Conservation (phyloP, 2,888 invertebrate species). For the Epistrophe grossulariae region DNA sequence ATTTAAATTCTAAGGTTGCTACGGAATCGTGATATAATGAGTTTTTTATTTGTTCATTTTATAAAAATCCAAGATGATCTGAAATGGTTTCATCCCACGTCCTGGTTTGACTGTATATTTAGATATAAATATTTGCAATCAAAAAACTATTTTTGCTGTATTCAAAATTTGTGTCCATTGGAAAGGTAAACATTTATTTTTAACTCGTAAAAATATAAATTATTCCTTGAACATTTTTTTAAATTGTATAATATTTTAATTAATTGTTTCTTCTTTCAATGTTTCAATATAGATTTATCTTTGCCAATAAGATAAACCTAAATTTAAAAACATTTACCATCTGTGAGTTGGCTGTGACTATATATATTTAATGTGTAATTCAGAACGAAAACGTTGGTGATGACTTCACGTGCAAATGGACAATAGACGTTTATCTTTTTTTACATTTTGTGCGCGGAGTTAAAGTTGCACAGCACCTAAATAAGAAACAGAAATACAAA, state of each 20-base stretch:
- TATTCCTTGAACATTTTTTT: too few species aligned
- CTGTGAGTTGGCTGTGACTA: conserved; percentile 4
- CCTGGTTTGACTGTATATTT: too few species aligned
- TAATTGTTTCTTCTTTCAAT: not conserved
- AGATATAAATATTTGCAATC: too few species aligned
- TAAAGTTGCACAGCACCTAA: conserved; percentile 22
- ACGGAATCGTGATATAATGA: too few species aligned
- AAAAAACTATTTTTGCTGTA: not conserved
- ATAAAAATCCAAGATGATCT: too few species aligned
- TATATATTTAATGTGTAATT: not conserved
- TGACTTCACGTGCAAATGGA: conserved; percentile 45
- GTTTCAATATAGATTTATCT: too few species aligned
- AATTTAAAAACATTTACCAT: conserved; percentile 9
- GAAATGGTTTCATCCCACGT: too few species aligned
- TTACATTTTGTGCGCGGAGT: not conserved
- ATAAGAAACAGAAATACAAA: conserved; percentile 12
- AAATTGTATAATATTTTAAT: not conserved
- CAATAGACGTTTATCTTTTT: conserved; percentile 36
- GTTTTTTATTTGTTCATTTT: too few species aligned
- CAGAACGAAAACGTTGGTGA: conserved; percentile 1
- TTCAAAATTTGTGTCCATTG: not conserved
- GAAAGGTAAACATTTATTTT: too few species aligned
- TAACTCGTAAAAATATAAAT: too few species aligned
- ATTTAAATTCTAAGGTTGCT: too few species aligned
- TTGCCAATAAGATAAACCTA: not conserved